Evolutionary conservation across 2,113 vertebrate species (phyloP), one percentile per base, ranked within the genome.

Genomic region (Oncorhynchus nerka): DNA sequence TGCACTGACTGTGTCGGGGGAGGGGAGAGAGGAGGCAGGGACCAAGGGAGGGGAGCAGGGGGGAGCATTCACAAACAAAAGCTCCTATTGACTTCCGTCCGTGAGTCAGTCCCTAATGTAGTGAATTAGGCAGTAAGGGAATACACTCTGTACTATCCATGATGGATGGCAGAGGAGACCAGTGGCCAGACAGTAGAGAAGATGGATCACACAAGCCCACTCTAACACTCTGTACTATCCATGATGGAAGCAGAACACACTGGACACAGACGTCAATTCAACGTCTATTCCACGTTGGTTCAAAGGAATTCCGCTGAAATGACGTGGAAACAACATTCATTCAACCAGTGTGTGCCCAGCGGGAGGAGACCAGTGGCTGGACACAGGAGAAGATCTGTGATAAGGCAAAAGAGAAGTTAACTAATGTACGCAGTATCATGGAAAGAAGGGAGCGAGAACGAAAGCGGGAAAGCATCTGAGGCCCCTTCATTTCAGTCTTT

Each of bases 11-110:
- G 16, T 4, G 68, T 67, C 24, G 20, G 59, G 6, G 22, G 75
- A 19, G 28, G 20, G 73, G 48, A 62, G 73, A 80, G 82, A 66
- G 67, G 79, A 57, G 4, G 73, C 32, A 34, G 5, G 32, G 32
- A 34, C 32, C 32, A 34, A 34, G 5, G 32, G 32, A 2, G 11
- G 39, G 39, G 39, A 45, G 39, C 39, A 45, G 39, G 9, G 0
- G 39, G 9, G 11, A 82, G 65, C 76, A 80, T 85, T 85, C 79
- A 77, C 84, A 89, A 86, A 90, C 83, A 87, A 82, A 82, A 88
- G 72, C 75, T 68, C 75, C 85, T 86, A 89, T 89, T 82, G 90
- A 92, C 84, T 75, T 45, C 73, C 12, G 70, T 81, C 74, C 68
- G 76, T 22, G 67, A 79, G 65, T 68, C 55, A n/a, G 51, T 61